Base-by-base conservation (phyloP, 2,797 vertebrate genomes). In the Anguilla obscura region DNA sequence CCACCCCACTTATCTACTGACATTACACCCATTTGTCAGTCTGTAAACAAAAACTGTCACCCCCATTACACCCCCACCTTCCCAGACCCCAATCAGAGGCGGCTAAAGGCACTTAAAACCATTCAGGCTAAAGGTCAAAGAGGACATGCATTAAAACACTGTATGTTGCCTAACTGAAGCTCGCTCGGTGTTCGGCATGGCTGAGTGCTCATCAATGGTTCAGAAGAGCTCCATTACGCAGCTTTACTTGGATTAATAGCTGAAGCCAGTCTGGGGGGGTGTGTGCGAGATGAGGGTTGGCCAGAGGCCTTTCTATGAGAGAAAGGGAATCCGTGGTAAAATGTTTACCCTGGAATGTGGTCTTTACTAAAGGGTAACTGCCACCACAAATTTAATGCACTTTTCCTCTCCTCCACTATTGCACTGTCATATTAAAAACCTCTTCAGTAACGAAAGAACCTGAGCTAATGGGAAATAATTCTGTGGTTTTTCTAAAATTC, bases 91-190 rank as follows among this genome's bases (percentile, higher is more conserved):
- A 71, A 45, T 91, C 92, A 93, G 91, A 87, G 86, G 45, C 89
- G 87, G 74, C 92, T 92, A 93, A 95, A 94, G 40, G 92, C 7
- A 90, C 92, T 92, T 91, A 87, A 90, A 92, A 88, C 88, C 93
- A 90, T 91, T 87, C 90, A 90, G 80, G 89, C 89, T 92, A 92
- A 94, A 93, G 91, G 91, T 94, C 92, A 93, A 48, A 85, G 89
- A 91, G 90, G 89, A 92, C 90, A 89, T 90, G 91, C 91, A 90
- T 94, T 94, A 91, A 90, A 91, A 90, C 90, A 66, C 89, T 90
- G 91, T 90, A 94, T 94, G 88, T 91, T 91, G 88, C 87, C 92
- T 93, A 93, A 93, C 93, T 94, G 93, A 93, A 92, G 85, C 89
- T 92, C 93, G 93, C 88, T 91, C 89, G 84, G 92, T 90, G 86